Percentiles rank a stretch among this genome's conserved stretches.
These are phyloP conservation scores for Paratilapia polleni DNA, from an alignment of 2,113 vertebrate genomes.

Conservation along the genomic window DNA sequence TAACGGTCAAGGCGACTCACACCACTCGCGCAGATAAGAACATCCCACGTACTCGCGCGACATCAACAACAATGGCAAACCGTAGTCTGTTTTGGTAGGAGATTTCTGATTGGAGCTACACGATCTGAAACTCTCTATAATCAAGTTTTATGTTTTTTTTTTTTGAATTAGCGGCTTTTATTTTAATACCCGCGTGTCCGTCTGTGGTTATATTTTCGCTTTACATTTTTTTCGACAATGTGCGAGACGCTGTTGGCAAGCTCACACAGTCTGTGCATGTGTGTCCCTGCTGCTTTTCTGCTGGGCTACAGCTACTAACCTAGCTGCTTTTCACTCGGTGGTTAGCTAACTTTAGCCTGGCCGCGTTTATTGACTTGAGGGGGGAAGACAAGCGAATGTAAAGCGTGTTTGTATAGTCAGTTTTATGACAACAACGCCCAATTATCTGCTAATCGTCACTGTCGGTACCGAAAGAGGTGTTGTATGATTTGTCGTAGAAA, in stretches of 20 bases:
- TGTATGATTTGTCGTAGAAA: slow-evolving; percentile 74
- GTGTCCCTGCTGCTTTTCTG: slow-evolving; percentile 75
- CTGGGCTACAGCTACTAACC: slow-evolving; percentile 76
- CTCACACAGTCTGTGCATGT: slow-evolving; percentile 74
- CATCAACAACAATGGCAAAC: slow-evolving; percentile 79
- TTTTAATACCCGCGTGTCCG: not conserved
- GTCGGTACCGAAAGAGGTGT: slow-evolving; percentile 34
- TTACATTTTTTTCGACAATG: slow-evolving; percentile 65
- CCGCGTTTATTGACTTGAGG: slow-evolving; percentile 53
- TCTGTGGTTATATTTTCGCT: slow-evolving; percentile 17
- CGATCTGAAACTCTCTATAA: slow-evolving; percentile 19
- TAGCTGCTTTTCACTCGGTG: slow-evolving; percentile 72
- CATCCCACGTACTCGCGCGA: slow-evolving; percentile 69
- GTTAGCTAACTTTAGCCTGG: slow-evolving; percentile 69
- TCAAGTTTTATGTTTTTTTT: slow-evolving; percentile 5
- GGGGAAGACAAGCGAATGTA: slow-evolving; percentile 53
- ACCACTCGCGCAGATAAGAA: slow-evolving; percentile 57
- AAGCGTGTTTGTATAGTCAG: slow-evolving; percentile 35
- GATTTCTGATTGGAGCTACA: slow-evolving; percentile 51
- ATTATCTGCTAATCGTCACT: slow-evolving; percentile 33
- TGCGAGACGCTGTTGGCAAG: slow-evolving; percentile 73
- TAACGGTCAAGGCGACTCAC: slow-evolving; percentile 64
- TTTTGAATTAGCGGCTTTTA: not conserved
- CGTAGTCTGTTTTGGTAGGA: slow-evolving; percentile 68
- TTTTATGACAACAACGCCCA: slow-evolving; percentile 29